Conservation (phyloP, 1,140 invertebrate species). For the Akabosia matsudoensis region DNA sequence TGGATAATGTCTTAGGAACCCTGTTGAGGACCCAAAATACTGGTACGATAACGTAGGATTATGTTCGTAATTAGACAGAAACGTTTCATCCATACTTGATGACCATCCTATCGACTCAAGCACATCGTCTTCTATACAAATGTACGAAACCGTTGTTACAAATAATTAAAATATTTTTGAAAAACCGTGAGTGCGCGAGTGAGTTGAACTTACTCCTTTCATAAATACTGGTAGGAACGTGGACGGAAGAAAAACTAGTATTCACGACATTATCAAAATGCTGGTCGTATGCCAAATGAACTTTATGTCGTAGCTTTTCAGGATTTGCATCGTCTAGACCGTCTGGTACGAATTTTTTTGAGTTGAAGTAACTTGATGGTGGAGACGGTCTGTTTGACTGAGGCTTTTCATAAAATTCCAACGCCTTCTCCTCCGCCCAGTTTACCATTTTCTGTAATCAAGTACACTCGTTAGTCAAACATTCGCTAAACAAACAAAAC, state of each 20-base stretch:
- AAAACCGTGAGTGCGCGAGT: not conserved
- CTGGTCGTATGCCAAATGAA: constrained; percentile 65
- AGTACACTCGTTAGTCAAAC: too few relatives aligned
- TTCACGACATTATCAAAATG: constrained; percentile 85
- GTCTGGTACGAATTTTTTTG: constrained; percentile 58
- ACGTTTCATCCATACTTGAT: constrained; percentile 74
- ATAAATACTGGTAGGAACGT: constrained; percentile 91
- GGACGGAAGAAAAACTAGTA: constrained; percentile 77
- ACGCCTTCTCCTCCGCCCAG: constrained; percentile 59
- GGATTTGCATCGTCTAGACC: not conserved
- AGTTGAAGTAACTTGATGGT: constrained; percentile 47
- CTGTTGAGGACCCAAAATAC: constrained; percentile 88
- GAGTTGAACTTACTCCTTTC: constrained; percentile 71
- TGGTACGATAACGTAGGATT: constrained; percentile 91
- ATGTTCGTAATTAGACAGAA: constrained; percentile 76
- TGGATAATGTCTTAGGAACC: constrained; percentile 88
- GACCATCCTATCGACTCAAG: constrained; percentile 81
- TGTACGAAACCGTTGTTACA: not conserved
- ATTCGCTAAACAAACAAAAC: too few relatives aligned
- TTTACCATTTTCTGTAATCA: constrained; percentile 63
- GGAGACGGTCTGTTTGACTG: constrained; percentile 24
- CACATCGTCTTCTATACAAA: constrained; percentile 59
- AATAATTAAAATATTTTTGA: constrained; percentile 17
- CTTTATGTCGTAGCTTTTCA: constrained; percentile 51
- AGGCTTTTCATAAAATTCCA: constrained; percentile 28